Percentiles rank a stretch among this genome's conserved stretches.
Evolutionary conservation across 2,797 vertebrate genomes (phyloP).

Genomic region (Glyptemys insculpta): DNA sequence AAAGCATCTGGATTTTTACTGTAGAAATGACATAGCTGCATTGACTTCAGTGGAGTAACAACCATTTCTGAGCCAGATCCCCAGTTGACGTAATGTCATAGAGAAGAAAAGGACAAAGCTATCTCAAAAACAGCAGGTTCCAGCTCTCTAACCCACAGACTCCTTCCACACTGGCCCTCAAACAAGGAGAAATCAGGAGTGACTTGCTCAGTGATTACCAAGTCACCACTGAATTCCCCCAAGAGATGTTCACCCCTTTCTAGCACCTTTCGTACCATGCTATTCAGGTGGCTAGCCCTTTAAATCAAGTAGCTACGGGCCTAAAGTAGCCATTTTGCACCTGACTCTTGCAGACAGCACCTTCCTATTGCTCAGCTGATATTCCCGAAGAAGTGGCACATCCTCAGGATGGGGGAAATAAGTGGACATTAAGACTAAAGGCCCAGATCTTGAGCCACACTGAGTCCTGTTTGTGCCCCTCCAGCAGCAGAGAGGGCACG

Average conservation of each 20-base stretch:
- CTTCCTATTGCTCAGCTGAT: neutral
- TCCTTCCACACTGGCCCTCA: neutral
- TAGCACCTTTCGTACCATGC: neutral
- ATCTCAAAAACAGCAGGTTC: neutral
- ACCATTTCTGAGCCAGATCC: too few species aligned
- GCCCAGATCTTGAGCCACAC: neutral
- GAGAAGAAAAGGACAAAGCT: neutral
- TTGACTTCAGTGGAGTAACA: fast-evolving
- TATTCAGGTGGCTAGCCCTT: neutral
- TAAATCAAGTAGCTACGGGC: neutral
- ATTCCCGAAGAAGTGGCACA: neutral
- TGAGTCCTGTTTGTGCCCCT: neutral
- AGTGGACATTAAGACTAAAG: conserved; percentile 21
- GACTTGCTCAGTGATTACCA: neutral
- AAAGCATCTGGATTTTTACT: neutral
- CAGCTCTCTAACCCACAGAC: neutral
- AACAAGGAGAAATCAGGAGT: neutral
- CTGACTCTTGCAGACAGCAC: neutral
- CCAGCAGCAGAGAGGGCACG: neutral
- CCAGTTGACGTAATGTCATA: fast-evolving
- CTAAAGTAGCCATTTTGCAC: neutral
- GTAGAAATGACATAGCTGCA: neutral
- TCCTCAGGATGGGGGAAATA: neutral
- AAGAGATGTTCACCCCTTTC: neutral
- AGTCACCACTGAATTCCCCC: neutral